phyloP scores from a whole-genome alignment of 2,797 vertebrate species.

The Dipus sagitta region DNA sequence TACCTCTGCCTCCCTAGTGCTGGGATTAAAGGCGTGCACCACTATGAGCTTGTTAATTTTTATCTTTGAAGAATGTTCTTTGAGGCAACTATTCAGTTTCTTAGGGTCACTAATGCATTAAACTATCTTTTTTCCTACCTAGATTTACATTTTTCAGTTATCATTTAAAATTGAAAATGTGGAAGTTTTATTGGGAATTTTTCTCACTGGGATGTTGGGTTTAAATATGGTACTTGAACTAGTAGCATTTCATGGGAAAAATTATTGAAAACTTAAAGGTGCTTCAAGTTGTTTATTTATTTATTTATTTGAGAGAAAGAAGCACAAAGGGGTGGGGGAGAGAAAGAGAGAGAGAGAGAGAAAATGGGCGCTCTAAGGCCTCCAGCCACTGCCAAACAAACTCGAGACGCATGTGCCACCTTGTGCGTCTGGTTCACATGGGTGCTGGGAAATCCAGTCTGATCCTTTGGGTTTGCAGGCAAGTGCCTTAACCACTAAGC shows the following conservation, averaged over 20 bases:
- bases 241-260: conserved; percentile 36
- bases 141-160: conserved; percentile 44
- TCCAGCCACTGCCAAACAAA: too few species aligned
- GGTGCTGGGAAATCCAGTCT: too few species aligned
- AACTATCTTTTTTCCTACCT: conserved; percentile 10
- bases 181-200: conserved; percentile 39
- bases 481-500: too few species aligned
- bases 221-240: not conserved
- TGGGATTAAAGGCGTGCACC: too few species aligned
- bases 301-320: too few species aligned
- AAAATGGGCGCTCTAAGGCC: too few species aligned
- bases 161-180: conserved; percentile 40
- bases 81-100: not conserved
- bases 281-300: not conserved
- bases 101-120: conserved; percentile 44
- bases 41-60: conserved; percentile 5
- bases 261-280: conserved; percentile 33
- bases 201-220: not conserved
- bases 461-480: too few species aligned
- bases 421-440: too few species aligned
- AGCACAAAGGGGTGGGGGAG: too few species aligned
- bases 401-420: too few species aligned
- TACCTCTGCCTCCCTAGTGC: too few species aligned
- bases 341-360: too few species aligned
- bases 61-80: conserved; percentile 45